Evolutionary conservation across 2,888 invertebrate genomes (phyloP), one percentile per base, ranked within the genome.

Genomic region (Parthenolecanium corni): DNA sequence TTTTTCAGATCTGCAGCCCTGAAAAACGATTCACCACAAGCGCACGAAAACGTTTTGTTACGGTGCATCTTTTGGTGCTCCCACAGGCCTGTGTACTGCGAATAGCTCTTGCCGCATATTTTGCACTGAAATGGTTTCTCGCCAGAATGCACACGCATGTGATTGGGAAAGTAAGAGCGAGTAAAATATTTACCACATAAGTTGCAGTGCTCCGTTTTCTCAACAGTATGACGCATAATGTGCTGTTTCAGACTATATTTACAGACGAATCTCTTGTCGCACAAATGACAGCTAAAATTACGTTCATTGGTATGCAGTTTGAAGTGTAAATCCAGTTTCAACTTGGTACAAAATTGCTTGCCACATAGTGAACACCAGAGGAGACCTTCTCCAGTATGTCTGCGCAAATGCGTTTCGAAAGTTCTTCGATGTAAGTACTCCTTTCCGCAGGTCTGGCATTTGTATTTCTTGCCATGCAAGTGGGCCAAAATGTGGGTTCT

Each of bases 71-170:
- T 44, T 20, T 21, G 14, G 25, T 57, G 57, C 16, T 57, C 57
- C 57, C 57, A 57, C 12, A 57, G 47, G 16, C 57, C 57, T 16
- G 57, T 25, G 18, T 46, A 25, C 18, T 57, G 57, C 18, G 46
- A 18, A 21, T 46, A 57, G 14, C 46, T 21, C 20, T 42, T 21
- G 5, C 57, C 57, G n/a, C 57, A 57, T 9, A 57, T 5, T 2
- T 11, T 31, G 20, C 57, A 57, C 21, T 46, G 16, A 31, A 46
- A 57, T 16, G 57, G 57, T 31, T 57, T 57, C 31, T 57, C 57
- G 2, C 57, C 57, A 11, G 57, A 44, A n/a, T 57, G 57, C 18
- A 31, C 25, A 46, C 57, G 11, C 20, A 24, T 11, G 24, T 57
- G 57, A 20, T n/a, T 31, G 14, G 57, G 57, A 47, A 46, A 57